Conservation (phyloP, 2,113 vertebrate species). For the Colius striatus region DNA sequence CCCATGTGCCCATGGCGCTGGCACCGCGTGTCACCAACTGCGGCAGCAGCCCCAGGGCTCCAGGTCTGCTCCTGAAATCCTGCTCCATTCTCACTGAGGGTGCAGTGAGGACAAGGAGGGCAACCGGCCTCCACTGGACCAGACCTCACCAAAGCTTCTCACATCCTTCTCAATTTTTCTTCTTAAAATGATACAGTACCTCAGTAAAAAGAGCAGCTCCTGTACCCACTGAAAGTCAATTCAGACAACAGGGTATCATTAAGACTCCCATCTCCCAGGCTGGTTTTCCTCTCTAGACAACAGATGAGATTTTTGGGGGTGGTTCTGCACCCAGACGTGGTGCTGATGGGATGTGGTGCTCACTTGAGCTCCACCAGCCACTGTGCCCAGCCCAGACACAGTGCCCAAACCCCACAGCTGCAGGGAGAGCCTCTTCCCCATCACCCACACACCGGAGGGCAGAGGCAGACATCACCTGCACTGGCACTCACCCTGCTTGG, state of each 20-base stretch:
- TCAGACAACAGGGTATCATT: not conserved
- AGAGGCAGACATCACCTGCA: not conserved
- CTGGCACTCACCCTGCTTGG: not conserved
- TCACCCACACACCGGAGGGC: rapidly evolving
- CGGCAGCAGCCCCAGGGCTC: not conserved
- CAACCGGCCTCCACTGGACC: not conserved
- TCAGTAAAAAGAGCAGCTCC: not conserved
- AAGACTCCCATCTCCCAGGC: not conserved
- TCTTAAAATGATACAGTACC: not conserved
- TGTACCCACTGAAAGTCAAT: not conserved
- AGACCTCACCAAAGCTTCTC: not conserved
- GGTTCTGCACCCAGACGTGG: not conserved
- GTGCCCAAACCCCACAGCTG: not conserved
- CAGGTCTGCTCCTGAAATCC: not conserved
- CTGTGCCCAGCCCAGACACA: not conserved
- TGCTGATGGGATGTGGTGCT: not conserved
- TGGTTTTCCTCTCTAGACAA: not conserved
- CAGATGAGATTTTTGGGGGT: not conserved
- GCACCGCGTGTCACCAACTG: not conserved
- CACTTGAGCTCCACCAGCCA: not conserved
- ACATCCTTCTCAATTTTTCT: not conserved
- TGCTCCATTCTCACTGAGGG: not conserved
- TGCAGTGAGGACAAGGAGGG: too few relatives aligned
- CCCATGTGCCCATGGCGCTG: not conserved
- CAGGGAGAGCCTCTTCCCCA: not conserved